Evolutionary conservation across 2,888 invertebrate genomes (phyloP).

Genomic region (Sisyra nigra): DNA sequence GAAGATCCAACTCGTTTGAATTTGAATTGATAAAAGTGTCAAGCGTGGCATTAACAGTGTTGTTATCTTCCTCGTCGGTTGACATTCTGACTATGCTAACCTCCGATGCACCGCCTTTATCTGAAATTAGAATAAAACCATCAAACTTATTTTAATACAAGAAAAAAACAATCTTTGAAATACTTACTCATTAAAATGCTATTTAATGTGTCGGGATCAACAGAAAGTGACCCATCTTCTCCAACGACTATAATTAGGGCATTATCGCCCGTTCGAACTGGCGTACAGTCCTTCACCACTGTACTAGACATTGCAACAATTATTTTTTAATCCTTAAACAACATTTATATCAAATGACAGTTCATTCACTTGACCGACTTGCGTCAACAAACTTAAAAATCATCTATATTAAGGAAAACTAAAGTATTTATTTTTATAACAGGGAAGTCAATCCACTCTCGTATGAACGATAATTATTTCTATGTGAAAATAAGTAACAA

Average conservation of each 20-base stretch:
- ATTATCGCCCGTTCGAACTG: slow-evolving; percentile 42
- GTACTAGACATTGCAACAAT: slow-evolving; percentile 36
- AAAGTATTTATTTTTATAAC: too few relatives aligned
- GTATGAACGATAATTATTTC: too few relatives aligned
- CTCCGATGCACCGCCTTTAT: slow-evolving; percentile 14
- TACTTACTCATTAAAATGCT: slow-evolving; percentile 55
- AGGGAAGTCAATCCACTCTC: too few relatives aligned
- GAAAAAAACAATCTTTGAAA: background rate
- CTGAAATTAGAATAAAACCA: slow-evolving; percentile 12
- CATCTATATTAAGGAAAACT: too few relatives aligned
- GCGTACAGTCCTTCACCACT: slow-evolving; percentile 36
- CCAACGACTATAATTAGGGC: slow-evolving; percentile 72
- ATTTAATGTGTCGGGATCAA: slow-evolving; percentile 65
- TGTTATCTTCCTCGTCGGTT: slow-evolving; percentile 2
- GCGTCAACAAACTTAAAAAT: background rate
- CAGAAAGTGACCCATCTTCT: slow-evolving; percentile 70
- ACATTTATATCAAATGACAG: background rate
- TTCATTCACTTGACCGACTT: background rate
- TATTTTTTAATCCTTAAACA: background rate
- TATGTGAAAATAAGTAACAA: too few relatives aligned
- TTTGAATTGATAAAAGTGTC: slow-evolving; percentile 3
- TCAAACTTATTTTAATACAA: background rate
- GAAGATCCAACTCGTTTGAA: too few relatives aligned
- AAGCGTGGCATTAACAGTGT: slow-evolving; percentile 6
- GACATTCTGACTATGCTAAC: slow-evolving; percentile 17